Base-by-base conservation (phyloP, 2,113 vertebrate species). In the Alligator sinensis region DNA sequence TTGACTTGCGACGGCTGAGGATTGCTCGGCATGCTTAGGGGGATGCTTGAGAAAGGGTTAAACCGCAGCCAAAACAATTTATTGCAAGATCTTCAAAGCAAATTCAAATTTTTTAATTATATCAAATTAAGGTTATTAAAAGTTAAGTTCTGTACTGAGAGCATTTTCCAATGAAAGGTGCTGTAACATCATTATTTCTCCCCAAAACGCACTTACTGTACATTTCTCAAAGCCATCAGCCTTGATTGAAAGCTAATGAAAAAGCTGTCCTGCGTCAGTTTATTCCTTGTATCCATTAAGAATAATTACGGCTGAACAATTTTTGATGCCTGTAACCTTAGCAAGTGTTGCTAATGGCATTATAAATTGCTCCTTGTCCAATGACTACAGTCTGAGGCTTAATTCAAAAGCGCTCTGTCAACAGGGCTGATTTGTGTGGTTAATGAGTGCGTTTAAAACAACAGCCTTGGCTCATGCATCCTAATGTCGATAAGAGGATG, bases 331-430 rank as follows among this genome's bases (percentile, higher is more conserved):
- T 99, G 99, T 99, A 99, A 99, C 99, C 99, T 99, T 99, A 98
- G 98, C 98, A 98, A 99, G 99, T 99, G 99, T 99, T 99, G 99
- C 99, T 99, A 99, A 99, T 99, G 99, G 99, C 98, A 99, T 99
- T 99, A 99, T 99, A 99, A 99, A 99, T 99, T 99, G 99, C 99
- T 99, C 99, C 99, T 99, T 99, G 99, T 99, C 99, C 99, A 99
- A 99, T 99, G 99, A 98, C 99, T 99, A 97, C 97, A 96, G 98
- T 97, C 98, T 98, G 98, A 98, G 99, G 99, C 99, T 99, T 99
- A 99, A 99, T 99, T 99, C 99, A 99, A 99, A 99, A 99, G 99
- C 98, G 99, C 99, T 99, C 99, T 99, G 99, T 99, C 99, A 99
- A 99, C 99, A 99, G 99, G 98, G 98, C 99, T 99, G 99, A 99